Conservation (phyloP, 2,888 invertebrate genomes). For the Ischnus inquisitorius region DNA sequence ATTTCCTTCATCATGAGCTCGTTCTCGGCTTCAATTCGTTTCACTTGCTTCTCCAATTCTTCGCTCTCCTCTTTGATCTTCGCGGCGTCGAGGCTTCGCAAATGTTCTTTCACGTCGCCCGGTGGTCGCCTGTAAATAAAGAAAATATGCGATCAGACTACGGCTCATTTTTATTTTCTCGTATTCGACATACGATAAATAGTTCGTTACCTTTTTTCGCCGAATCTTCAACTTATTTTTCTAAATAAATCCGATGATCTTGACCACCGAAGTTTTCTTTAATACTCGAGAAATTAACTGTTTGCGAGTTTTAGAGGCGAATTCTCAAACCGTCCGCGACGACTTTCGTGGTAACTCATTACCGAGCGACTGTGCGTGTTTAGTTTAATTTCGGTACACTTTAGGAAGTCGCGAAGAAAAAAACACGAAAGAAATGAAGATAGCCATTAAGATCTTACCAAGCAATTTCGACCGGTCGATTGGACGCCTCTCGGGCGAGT, state of each 20-base stretch:
- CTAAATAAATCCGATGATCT: too few relatives aligned
- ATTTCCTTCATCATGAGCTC: constrained; percentile 72
- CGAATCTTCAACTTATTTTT: too few relatives aligned
- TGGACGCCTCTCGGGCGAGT: constrained; percentile 71
- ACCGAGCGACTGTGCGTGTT: constrained; percentile 2
- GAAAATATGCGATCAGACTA: neutral
- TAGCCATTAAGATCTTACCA: constrained; percentile 74
- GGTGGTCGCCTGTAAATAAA: constrained; percentile 80
- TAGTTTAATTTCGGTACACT: neutral
- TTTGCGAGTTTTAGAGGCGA: neutral
- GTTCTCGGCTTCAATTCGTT: constrained; percentile 77
- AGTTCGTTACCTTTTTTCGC: neutral
- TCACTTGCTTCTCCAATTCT: constrained; percentile 71
- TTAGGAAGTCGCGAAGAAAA: constrained; percentile 3
- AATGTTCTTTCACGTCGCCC: constrained; percentile 77
- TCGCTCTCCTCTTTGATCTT: constrained; percentile 75
- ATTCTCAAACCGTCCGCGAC: neutral
- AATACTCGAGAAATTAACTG: too few relatives aligned
- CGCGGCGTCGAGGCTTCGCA: constrained; percentile 77
- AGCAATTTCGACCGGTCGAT: constrained; percentile 66
- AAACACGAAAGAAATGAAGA: neutral
- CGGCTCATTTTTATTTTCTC: neutral
- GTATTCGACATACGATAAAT: neutral
- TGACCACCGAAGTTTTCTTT: too few relatives aligned
- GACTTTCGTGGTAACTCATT: neutral